Evolutionary conservation across 1,140 invertebrate genomes (phyloP).

Genomic region (Drosophila dunni): DNA sequence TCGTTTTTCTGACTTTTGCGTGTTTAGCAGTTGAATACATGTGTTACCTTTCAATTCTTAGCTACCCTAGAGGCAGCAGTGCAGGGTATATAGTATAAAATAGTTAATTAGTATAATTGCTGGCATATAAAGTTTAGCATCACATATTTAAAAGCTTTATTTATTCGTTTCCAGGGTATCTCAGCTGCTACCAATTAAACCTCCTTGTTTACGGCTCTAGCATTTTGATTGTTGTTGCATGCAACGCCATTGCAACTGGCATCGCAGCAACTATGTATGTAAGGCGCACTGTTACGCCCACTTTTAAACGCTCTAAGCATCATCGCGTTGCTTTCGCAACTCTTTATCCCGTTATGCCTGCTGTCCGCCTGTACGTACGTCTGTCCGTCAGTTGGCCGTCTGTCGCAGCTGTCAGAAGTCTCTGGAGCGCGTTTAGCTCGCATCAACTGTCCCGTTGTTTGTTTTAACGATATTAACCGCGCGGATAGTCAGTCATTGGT

Average conservation of each 20-base stretch:
- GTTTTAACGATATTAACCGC: slow-evolving; percentile 61
- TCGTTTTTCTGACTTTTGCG: slow-evolving; percentile 8
- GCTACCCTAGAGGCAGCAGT: neutral
- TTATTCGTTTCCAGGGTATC: too few relatives aligned
- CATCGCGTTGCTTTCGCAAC: neutral
- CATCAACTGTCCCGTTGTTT: slow-evolving; percentile 47
- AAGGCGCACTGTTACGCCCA: slow-evolving; percentile 22
- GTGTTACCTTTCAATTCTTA: slow-evolving; percentile 2
- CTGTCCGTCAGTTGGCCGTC: neutral
- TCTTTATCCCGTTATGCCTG: neutral
- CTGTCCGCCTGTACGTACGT: too few relatives aligned
- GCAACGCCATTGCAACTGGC: slow-evolving; percentile 18
- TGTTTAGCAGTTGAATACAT: slow-evolving; percentile 4
- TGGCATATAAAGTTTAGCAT: too few relatives aligned
- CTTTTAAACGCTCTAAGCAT: slow-evolving; percentile 44
- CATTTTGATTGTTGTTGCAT: slow-evolving; percentile 22
- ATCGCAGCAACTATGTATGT: slow-evolving; percentile 44
- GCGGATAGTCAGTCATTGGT: slow-evolving; percentile 33
- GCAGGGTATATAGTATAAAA: neutral
- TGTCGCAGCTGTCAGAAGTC: slow-evolving; percentile 14
- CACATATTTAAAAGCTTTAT: too few relatives aligned
- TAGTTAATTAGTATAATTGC: too few relatives aligned
- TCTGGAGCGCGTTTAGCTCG: slow-evolving; percentile 34
- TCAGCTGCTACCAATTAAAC: neutral
- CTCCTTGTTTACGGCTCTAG: neutral